Evolutionary conservation across 2,888 invertebrate species (phyloP).

Genomic region (Acrobeloides nanus): DNA sequence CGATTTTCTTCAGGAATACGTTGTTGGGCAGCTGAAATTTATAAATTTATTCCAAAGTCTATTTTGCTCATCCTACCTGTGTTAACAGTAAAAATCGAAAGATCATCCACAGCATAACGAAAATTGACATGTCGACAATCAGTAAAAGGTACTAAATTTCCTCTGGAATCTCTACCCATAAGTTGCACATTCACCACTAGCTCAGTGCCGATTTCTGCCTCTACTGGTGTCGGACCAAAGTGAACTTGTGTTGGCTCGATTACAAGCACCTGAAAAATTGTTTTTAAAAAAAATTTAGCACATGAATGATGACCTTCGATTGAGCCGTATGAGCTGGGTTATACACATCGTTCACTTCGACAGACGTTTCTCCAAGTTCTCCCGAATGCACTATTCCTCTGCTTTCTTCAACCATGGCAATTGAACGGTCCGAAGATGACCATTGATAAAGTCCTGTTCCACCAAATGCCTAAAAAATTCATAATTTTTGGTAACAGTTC

Average conservation of each 20-base stretch:
- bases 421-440: conserved; percentile 23
- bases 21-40: too few relatives aligned
- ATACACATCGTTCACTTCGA: conserved; percentile 31
- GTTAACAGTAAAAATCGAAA: conserved; percentile 19
- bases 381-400: conserved; percentile 27
- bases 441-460: conserved; percentile 39
- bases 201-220: conserved; percentile 32
- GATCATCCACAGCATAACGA: conserved; percentile 22
- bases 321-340: conserved; percentile 25
- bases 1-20: conserved; percentile 1
- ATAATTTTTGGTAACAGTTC: background rate
- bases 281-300: background rate
- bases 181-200: conserved; percentile 34
- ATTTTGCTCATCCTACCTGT: conserved; percentile 16
- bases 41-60: conserved; percentile 1
- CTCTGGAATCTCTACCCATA: conserved; percentile 11
- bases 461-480: conserved; percentile 26
- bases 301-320: conserved; percentile 15
- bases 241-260: conserved; percentile 28
- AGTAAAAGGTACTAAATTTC: conserved; percentile 23
- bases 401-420: conserved; percentile 27
- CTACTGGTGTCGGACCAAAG: conserved; percentile 37
- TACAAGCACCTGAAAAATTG: conserved; percentile 25
- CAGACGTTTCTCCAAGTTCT: conserved; percentile 27
- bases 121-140: conserved; percentile 31